Conservation (phyloP, 2,113 vertebrate species). For the Eulemur rufifrons region DNA sequence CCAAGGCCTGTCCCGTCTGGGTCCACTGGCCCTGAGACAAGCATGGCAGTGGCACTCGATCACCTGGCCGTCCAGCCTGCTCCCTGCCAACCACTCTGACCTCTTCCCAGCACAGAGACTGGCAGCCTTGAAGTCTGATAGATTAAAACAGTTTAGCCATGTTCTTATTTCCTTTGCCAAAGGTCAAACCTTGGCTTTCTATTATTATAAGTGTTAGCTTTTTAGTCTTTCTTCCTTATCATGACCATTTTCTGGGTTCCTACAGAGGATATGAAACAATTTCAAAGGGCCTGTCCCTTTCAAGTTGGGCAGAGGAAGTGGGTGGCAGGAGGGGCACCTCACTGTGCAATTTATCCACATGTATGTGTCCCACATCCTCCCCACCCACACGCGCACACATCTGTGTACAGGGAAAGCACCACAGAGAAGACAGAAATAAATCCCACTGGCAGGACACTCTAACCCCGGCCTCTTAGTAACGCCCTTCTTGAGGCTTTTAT, state of each 20-base stretch:
- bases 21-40: not conserved
- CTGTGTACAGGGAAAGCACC: not conserved
- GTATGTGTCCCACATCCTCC: fast-evolving
- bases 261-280: not conserved
- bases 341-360: not conserved
- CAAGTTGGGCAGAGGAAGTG: not conserved
- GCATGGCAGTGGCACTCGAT: no score
- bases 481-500: not conserved
- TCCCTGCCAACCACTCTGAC: not conserved
- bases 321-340: fast-evolving
- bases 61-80: not conserved
- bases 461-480: not conserved
- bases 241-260: not conserved
- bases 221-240: not conserved
- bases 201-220: not conserved
- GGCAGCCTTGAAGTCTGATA: not conserved
- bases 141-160: not conserved
- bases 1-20: not conserved
- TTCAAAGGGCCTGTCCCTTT: not conserved
- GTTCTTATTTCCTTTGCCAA: not conserved
- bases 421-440: not conserved
- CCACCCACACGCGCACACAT: not conserved
- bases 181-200: conserved; percentile 1
- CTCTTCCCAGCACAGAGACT: not conserved
- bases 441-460: no score